Conservation (phyloP, 53 echinoderm and acorn worm species). For the Glandiceps talaboti region DNA sequence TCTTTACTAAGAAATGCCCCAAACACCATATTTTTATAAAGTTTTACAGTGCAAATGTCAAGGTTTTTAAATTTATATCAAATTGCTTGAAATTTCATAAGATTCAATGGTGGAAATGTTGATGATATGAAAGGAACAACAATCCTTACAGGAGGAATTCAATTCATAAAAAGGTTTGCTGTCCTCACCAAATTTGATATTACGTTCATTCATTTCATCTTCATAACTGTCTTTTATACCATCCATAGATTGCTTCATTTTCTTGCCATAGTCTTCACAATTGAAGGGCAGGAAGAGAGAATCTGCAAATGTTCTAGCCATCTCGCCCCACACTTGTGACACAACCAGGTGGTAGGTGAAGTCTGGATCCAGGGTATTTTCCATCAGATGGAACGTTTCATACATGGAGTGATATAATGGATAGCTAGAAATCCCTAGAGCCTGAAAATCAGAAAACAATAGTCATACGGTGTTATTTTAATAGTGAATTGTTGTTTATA, state of each 20-base stretch:
- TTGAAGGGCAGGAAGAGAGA: slow-evolving; percentile 56
- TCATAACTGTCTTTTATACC: slow-evolving; percentile 39
- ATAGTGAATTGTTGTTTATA: too few relatives aligned
- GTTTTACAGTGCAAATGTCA: too few relatives aligned
- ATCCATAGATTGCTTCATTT: slow-evolving; percentile 30
- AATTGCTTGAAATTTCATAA: too few relatives aligned
- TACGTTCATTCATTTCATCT: slow-evolving; percentile 34
- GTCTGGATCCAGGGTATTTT: slow-evolving; percentile 50
- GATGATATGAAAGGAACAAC: too few relatives aligned
- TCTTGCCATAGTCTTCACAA: slow-evolving; percentile 36
- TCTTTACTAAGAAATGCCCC: too few relatives aligned
- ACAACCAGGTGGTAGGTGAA: slow-evolving; percentile 53
- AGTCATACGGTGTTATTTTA: too few relatives aligned
- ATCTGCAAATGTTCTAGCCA: slow-evolving; percentile 53
- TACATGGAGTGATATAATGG: slow-evolving; percentile 81
- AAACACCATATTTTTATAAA: too few relatives aligned
- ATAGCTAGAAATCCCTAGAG: slow-evolving; percentile 19
- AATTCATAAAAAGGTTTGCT: too few relatives aligned
- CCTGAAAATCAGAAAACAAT: too few relatives aligned
- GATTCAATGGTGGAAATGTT: too few relatives aligned
- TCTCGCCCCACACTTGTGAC: slow-evolving; percentile 44
- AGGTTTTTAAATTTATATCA: too few relatives aligned
- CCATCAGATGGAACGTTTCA: slow-evolving; percentile 57
- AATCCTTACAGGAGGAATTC: too few relatives aligned
- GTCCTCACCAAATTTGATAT: slow-evolving; percentile 51